Conservation (phyloP, 2,113 vertebrate genomes). For the Noctilio leporinus region DNA sequence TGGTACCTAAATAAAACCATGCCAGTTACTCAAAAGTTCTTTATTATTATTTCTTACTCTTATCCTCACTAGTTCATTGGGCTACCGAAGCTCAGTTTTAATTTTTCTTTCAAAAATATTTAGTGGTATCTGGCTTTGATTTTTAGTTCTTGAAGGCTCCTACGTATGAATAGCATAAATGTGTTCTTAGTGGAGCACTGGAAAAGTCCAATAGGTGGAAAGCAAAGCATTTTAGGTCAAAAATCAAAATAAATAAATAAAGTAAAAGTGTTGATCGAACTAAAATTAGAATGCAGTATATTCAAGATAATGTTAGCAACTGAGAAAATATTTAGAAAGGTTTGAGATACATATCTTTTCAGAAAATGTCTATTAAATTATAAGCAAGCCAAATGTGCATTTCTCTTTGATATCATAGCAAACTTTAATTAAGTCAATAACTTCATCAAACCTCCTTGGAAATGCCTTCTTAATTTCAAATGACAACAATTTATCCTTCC, state of each 20-base stretch:
- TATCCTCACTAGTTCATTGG: background rate
- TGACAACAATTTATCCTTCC: slow-evolving; percentile 19
- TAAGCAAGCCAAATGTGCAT: background rate
- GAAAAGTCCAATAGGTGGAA: background rate
- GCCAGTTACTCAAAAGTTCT: background rate
- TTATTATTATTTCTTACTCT: background rate
- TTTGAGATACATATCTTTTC: background rate
- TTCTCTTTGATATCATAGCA: background rate
- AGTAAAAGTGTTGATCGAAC: background rate
- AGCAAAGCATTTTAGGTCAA: background rate
- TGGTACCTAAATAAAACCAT: background rate
- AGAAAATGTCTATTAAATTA: background rate
- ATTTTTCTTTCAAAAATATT: background rate
- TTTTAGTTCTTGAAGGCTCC: background rate
- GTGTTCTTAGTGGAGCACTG: background rate
- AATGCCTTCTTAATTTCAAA: background rate
- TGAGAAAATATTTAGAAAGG: background rate
- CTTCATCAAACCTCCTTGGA: background rate
- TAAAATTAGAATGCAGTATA: background rate
- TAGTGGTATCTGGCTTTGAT: background rate
- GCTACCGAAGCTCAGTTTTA: background rate
- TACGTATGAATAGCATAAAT: background rate
- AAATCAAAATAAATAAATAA: background rate
- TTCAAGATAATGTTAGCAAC: background rate
- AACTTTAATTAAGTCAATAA: slow-evolving; percentile 20